A percentile compares a stretch with the other conserved stretches of the same genome.
Evolutionary conservation across 2,888 invertebrate genomes (phyloP).

Genomic region (Loripinus fragilis): DNA sequence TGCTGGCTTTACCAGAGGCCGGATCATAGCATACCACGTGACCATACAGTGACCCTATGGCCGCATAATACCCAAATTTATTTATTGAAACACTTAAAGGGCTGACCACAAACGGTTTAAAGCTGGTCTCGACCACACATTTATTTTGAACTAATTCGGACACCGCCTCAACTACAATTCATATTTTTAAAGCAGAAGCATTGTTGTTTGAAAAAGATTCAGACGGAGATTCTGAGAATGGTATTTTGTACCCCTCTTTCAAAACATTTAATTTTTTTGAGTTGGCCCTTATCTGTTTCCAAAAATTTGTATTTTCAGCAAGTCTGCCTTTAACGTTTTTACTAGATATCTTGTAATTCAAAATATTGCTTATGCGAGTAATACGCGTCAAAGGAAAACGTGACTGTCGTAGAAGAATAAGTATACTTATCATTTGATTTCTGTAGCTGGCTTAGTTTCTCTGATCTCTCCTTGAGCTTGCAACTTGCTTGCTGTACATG

Average conservation of each 20-base stretch:
- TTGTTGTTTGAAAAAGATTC: slow-evolving; percentile 4
- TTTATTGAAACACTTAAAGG: slow-evolving; percentile 9
- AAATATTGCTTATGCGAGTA: background rate
- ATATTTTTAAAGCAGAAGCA: slow-evolving; percentile 8
- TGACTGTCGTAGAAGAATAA: too few relatives aligned
- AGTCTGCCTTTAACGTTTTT: background rate
- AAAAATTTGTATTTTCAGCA: background rate
- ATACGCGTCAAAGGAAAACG: background rate
- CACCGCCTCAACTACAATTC: background rate
- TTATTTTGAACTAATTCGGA: background rate
- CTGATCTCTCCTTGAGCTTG: too few relatives aligned
- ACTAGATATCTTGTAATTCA: background rate
- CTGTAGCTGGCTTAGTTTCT: too few relatives aligned
- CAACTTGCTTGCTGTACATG: too few relatives aligned
- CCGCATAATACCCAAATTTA: slow-evolving; percentile 12
- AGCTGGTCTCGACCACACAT: background rate
- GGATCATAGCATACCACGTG: too few relatives aligned
- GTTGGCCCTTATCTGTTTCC: background rate
- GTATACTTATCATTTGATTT: too few relatives aligned
- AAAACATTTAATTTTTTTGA: background rate
- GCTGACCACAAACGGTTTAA: slow-evolving; percentile 19
- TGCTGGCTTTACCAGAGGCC: too few relatives aligned
- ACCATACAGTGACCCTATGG: too few relatives aligned
- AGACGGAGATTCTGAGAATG: slow-evolving; percentile 1
- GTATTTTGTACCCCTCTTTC: slow-evolving; percentile 13